Conservation (phyloP, 2,888 invertebrate genomes). For the Tridacna gigas region DNA sequence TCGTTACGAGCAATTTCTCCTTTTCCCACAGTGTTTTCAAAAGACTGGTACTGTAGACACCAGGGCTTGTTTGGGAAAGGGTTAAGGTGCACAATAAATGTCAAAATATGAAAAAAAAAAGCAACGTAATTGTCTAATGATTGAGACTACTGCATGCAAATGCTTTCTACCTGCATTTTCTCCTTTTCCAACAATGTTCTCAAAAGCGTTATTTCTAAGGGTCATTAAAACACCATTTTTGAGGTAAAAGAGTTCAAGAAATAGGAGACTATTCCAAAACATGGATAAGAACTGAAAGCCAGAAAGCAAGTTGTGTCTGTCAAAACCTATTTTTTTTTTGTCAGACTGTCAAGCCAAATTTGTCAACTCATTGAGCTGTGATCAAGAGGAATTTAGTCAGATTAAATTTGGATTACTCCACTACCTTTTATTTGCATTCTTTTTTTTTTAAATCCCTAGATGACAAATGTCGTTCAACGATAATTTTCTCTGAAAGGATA, state of each 20-base stretch:
- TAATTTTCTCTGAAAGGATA: too few relatives aligned
- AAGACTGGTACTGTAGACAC: neutral
- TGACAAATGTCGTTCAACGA: too few relatives aligned
- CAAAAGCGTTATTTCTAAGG: neutral
- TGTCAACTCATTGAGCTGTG: constrained; percentile 57
- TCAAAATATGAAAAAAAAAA: too few relatives aligned
- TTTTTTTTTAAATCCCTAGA: too few relatives aligned
- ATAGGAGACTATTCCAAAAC: neutral
- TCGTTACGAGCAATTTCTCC: too few relatives aligned
- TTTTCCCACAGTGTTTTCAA: neutral
- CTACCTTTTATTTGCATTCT: neutral
- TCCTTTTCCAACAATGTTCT: neutral
- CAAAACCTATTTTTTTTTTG: constrained; percentile 28
- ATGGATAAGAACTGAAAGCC: neutral
- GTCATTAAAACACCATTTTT: too few relatives aligned
- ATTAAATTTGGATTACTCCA: constrained; percentile 57
- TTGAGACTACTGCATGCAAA: too few relatives aligned
- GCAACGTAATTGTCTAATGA: too few relatives aligned
- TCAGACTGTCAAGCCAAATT: constrained; percentile 61
- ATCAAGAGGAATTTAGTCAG: constrained; percentile 54
- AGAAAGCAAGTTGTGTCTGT: neutral
- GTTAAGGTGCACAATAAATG: too few relatives aligned
- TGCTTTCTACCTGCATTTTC: neutral
- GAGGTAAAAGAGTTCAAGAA: too few relatives aligned
- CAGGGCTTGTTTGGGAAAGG: neutral